Evolutionary conservation across 1,140 invertebrate species (phyloP), one percentile per base, ranked within the genome.

Genomic region (Ruditapes philippinarum): DNA sequence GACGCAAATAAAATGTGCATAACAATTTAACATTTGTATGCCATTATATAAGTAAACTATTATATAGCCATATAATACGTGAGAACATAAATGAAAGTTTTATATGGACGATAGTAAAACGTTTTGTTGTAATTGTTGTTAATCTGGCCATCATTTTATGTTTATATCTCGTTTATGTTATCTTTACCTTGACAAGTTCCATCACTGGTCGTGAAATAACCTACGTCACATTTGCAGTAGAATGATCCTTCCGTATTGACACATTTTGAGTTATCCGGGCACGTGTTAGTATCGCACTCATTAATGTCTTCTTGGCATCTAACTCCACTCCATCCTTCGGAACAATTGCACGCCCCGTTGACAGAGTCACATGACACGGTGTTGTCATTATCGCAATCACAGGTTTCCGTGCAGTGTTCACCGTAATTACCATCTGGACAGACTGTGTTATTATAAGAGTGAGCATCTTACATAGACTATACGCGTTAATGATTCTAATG

Each of bases 151-250:
- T n/a, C n/a, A n/a, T n/a, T n/a, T n/a, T n/a, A n/a, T n/a, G n/a
- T n/a, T n/a, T n/a, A n/a, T n/a, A n/a, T n/a, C n/a, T n/a, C n/a
- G n/a, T n/a, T n/a, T n/a, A n/a, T n/a, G n/a, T n/a, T n/a, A n/a
- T n/a, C 22, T 28, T 33, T 31, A 79, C 76, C 76, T 79, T 28
- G 17, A 51, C 76, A 79, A 11, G 22, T 45, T 79, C 76, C 76
- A 79, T 49, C 12, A n/a, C n/a, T 33, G 25, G 19, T 79, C 14
- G 33, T 79, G 0, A 57, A 4, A 51, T 31, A 79, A 5, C 76
- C 76, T 22, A 12, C 11, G 33, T 54, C 33, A 54, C 76, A 79
- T 28, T 28, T 22, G 31, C 76, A 79, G 5, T 25, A 0, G 49
- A 31, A 79, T 31, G 42, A 49, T 22, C 76, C 76, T 0, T 49